Evolutionary conservation across 2,888 invertebrate species (phyloP).

Genomic region (Therioaphis trifolii): DNA sequence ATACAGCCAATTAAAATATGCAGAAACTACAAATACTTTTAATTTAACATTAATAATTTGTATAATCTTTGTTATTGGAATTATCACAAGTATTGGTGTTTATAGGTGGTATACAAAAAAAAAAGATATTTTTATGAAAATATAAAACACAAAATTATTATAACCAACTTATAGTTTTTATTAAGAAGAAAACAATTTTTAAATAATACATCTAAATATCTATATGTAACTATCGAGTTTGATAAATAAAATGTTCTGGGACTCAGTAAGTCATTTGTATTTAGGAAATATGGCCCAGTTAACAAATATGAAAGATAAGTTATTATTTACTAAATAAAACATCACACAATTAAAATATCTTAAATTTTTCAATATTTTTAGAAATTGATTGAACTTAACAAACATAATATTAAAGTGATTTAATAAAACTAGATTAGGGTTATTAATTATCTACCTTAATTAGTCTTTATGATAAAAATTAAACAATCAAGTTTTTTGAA

Average conservation of each 20-base stretch:
- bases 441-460: not conserved
- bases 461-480: conserved; percentile 17
- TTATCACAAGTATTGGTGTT: not conserved
- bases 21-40: not conserved
- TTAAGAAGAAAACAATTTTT: conserved; percentile 16
- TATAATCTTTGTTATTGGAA: not conserved
- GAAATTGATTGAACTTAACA: conserved; percentile 43
- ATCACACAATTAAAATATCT: not conserved
- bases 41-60: conserved; percentile 1
- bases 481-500: conserved; percentile 14
- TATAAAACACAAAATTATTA: not conserved
- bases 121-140: conserved; percentile 26
- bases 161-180: conserved; percentile 46
- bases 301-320: conserved; percentile 11
- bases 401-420: not conserved
- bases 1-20: conserved; percentile 1
- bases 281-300: not conserved
- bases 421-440: conserved; percentile 9
- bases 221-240: conserved; percentile 35
- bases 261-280: conserved; percentile 7
- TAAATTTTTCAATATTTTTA: conserved; percentile 9
- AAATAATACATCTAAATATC: not conserved
- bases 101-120: conserved; percentile 34
- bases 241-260: not conserved
- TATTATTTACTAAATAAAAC: conserved; percentile 27